These are phyloP conservation scores for Boloria euphrosyne DNA, from an alignment of 2,888 invertebrate genomes.

Conservation along the genomic window DNA sequence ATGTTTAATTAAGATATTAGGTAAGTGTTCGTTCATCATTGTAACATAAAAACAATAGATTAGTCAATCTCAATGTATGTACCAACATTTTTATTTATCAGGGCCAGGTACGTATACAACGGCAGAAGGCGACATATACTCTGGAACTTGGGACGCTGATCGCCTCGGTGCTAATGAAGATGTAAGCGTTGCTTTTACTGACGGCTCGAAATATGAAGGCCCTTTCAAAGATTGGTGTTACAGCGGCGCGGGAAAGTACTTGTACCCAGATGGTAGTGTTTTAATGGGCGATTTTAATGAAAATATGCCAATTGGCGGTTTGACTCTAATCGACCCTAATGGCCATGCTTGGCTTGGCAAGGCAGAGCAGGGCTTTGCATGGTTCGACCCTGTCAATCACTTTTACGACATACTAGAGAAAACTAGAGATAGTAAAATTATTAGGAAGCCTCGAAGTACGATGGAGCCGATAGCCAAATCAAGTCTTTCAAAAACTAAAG, in stretches of 20 bases:
- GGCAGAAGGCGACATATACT: slow-evolving; percentile 81
- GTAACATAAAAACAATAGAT: slow-evolving; percentile 9
- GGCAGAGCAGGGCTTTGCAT: slow-evolving; percentile 64
- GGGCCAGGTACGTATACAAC: slow-evolving; percentile 82
- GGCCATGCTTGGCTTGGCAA: slow-evolving; percentile 79
- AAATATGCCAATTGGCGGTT: slow-evolving; percentile 73
- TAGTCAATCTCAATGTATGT: slow-evolving; percentile 3
- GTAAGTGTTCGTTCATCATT: slow-evolving; percentile 7
- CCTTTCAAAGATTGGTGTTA: slow-evolving; percentile 73
- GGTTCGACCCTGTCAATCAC: slow-evolving; percentile 71
- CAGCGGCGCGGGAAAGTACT: slow-evolving; percentile 72
- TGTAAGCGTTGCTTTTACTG: slow-evolving; percentile 64
- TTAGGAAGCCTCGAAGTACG: slow-evolving; percentile 20
- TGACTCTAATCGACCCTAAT: slow-evolving; percentile 76
- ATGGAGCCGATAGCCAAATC: slow-evolving; percentile 9
- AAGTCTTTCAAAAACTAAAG: slow-evolving; percentile 25
- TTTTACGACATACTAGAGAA: slow-evolving; percentile 64
- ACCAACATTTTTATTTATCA: slow-evolving; percentile 40
- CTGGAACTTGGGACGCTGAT: slow-evolving; percentile 81
- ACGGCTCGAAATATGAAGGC: slow-evolving; percentile 78
- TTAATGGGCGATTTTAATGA: slow-evolving; percentile 73
- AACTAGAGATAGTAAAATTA: slow-evolving; percentile 43
- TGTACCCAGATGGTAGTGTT: slow-evolving; percentile 75
- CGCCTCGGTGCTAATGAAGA: slow-evolving; percentile 62
- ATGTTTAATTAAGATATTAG: slow-evolving; percentile 19